Percentiles rank a stretch among this genome's conserved stretches.
These are phyloP conservation scores for Rhaphigaster nebulosa DNA, from an alignment of 2,888 invertebrate species.

Conservation along the genomic window DNA sequence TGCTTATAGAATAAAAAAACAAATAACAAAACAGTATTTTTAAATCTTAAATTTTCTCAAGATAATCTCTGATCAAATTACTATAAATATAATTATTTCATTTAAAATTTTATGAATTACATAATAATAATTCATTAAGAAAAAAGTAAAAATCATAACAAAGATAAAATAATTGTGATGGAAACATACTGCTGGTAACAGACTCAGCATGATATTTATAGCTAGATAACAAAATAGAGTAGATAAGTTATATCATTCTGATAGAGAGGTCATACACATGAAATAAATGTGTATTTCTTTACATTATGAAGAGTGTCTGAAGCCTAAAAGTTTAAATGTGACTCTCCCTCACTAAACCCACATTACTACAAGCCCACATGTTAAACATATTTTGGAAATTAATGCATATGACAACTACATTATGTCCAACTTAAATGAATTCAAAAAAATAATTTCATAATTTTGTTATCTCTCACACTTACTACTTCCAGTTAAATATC, in stretches of 20 bases:
- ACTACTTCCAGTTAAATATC: no score
- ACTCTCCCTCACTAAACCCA: no score
- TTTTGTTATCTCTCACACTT: no score
- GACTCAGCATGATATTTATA: background rate
- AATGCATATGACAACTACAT: no score
- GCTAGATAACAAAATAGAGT: background rate
- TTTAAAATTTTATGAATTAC: background rate
- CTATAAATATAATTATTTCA: background rate
- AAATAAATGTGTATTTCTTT: background rate
- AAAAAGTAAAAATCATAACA: background rate
- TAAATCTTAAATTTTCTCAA: background rate
- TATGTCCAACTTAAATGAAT: no score
- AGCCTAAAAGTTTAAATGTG: background rate
- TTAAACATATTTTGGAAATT: no score
- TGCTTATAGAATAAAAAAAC: background rate
- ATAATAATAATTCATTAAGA: background rate
- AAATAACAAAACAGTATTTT: background rate
- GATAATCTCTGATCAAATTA: background rate
- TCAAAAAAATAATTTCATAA: no score
- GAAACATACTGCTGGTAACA: background rate
- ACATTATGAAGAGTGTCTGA: background rate
- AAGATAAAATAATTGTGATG: background rate
- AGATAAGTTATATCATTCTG: constrained; percentile 34
- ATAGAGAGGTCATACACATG: background rate
- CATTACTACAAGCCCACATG: no score